These are phyloP conservation scores for Rhodeus uyekii DNA, from an alignment of 2,797 vertebrate species.

Conservation along the genomic window DNA sequence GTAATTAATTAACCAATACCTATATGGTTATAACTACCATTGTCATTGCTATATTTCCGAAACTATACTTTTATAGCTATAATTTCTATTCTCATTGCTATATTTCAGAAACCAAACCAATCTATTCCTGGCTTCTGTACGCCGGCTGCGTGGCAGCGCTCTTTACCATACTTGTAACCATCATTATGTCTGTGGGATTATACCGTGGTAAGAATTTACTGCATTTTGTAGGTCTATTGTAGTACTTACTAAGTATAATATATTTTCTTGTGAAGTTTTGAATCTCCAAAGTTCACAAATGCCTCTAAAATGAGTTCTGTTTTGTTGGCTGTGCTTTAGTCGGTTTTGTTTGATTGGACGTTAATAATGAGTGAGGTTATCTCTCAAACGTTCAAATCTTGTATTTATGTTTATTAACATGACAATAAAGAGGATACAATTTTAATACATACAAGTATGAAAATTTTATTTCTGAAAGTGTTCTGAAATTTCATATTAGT, in stretches of 20 bases:
- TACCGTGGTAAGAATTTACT: conserved; percentile 24
- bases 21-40: too few species aligned
- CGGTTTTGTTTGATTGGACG: background rate
- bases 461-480: background rate
- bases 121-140: conserved; percentile 29
- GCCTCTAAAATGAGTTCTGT: background rate
- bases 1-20: background rate
- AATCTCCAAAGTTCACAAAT: background rate
- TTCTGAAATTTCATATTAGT: background rate
- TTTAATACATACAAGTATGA: background rate
- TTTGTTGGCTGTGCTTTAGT: too few species aligned
- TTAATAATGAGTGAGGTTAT: background rate
- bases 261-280: too few species aligned
- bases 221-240: too few species aligned
- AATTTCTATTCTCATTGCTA: too few species aligned
- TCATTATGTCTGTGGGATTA: conserved; percentile 15
- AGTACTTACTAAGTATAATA: too few species aligned
- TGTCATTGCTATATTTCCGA: too few species aligned
- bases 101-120: background rate
- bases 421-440: too few species aligned
- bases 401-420: background rate
- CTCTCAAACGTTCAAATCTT: background rate
- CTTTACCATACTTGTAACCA: background rate
- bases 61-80: too few species aligned
- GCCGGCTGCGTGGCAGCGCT: conserved; percentile 8